Evolutionary conservation across 2,888 invertebrate genomes (phyloP).

Genomic region (Napeogenes inachia): DNA sequence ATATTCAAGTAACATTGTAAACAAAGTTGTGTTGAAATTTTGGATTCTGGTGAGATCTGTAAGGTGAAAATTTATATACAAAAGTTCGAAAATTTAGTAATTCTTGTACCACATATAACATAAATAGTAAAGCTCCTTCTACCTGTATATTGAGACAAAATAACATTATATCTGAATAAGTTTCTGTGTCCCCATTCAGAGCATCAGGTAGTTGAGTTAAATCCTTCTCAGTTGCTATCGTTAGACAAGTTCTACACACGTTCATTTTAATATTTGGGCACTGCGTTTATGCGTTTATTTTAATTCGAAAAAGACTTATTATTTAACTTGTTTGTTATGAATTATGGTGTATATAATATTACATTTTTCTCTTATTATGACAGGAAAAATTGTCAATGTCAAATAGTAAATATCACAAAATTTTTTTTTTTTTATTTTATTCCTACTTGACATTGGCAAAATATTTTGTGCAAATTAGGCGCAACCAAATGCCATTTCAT

Average conservation of each 20-base stretch:
- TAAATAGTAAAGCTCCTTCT: conserved; percentile 14
- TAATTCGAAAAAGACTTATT: too few relatives aligned
- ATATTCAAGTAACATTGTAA: conserved; percentile 54
- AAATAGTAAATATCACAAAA: too few relatives aligned
- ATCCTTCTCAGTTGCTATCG: conserved; percentile 40
- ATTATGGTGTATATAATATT: background rate
- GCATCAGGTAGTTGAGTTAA: conserved; percentile 39
- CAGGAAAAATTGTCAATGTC: conserved; percentile 12
- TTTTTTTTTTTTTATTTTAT: too few relatives aligned
- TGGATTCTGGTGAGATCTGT: conserved; percentile 45
- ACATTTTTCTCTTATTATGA: background rate
- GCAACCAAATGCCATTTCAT: too few relatives aligned
- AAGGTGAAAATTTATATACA: conserved; percentile 18
- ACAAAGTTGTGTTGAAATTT: conserved; percentile 52
- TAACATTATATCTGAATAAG: conserved; percentile 44
- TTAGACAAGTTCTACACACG: conserved; percentile 53
- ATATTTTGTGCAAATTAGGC: too few relatives aligned
- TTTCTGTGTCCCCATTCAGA: conserved; percentile 35
- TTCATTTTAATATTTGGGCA: conserved; percentile 10
- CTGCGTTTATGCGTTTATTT: too few relatives aligned
- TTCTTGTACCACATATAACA: too few relatives aligned
- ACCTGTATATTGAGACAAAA: conserved; percentile 61
- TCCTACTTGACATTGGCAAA: too few relatives aligned
- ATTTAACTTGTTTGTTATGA: background rate
- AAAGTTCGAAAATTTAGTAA: too few relatives aligned